These are phyloP conservation scores for Mus spicilegus DNA, from an alignment of 2,113 vertebrate species.

Conservation along the genomic window DNA sequence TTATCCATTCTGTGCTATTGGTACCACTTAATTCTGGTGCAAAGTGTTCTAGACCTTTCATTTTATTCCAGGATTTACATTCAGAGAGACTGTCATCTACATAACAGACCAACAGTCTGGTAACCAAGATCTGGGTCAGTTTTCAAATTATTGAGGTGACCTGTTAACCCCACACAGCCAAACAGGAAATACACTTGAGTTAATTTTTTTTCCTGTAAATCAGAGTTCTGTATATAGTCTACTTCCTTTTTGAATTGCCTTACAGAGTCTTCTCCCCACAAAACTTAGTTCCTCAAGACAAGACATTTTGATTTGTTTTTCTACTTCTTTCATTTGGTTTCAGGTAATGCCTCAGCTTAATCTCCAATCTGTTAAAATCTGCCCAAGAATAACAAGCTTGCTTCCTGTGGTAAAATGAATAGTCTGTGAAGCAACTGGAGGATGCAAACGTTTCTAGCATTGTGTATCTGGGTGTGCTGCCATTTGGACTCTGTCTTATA, in stretches of 20 bases:
- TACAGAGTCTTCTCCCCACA: neutral
- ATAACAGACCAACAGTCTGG: neutral
- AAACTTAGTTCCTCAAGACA: neutral
- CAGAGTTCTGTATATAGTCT: neutral
- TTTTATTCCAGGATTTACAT: neutral
- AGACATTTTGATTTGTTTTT: conserved; percentile 2
- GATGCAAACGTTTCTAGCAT: neutral
- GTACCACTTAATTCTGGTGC: neutral
- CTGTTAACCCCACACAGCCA: neutral
- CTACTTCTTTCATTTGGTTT: conserved; percentile 22
- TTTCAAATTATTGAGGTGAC: neutral
- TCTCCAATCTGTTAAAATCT: neutral
- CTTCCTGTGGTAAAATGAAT: neutral
- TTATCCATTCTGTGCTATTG: neutral
- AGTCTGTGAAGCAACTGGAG: neutral
- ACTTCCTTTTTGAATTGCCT: neutral
- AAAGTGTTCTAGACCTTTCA: neutral
- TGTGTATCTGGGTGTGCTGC: neutral
- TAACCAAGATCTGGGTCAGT: neutral
- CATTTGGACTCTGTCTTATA: neutral
- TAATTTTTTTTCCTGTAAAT: neutral
- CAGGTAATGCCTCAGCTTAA: neutral
- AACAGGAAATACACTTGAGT: neutral
- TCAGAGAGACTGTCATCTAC: neutral
- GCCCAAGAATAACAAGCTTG: neutral